These are phyloP conservation scores for Tipula unca DNA, from an alignment of 2,888 invertebrate species.

Conservation along the genomic window DNA sequence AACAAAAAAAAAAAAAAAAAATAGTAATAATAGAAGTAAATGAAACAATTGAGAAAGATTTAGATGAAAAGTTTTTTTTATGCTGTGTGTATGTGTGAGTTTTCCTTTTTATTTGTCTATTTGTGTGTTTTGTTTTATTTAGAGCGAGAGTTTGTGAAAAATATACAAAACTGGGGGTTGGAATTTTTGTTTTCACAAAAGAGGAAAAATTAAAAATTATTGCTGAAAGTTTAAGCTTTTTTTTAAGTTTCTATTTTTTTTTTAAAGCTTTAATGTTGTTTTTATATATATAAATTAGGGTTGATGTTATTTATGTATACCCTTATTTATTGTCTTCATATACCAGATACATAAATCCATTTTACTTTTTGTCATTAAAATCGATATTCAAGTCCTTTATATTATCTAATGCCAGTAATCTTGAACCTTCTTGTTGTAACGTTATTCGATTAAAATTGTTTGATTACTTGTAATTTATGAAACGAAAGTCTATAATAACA, in stretches of 20 bases:
- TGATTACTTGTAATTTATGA: not conserved
- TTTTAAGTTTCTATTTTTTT: not conserved
- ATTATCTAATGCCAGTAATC: not conserved
- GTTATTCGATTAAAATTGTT: not conserved
- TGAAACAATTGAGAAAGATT: conserved; percentile 14
- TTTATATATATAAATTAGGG: not conserved
- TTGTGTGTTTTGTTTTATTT: not conserved
- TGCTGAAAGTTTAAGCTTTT: conserved; percentile 14
- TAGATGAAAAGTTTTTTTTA: conserved; percentile 1
- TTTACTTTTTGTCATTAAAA: not conserved
- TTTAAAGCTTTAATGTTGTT: not conserved
- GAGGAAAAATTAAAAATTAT: not conserved
- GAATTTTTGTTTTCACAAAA: not conserved
- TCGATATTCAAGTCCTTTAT: not conserved
- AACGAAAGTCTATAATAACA: not conserved
- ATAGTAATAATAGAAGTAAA: not conserved
- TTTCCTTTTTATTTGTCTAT: not conserved
- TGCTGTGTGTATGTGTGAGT: not conserved
- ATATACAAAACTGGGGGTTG: not conserved
- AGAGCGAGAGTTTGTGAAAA: not conserved
- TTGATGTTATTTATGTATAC: conserved; percentile 8
- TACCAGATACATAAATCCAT: not conserved
- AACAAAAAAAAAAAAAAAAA: not conserved
- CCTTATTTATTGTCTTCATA: conserved; percentile 8
- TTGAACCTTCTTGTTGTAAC: not conserved